These are phyloP conservation scores for Oryzias sinensis DNA, from an alignment of 2,797 vertebrate genomes.

Conservation along the genomic window DNA sequence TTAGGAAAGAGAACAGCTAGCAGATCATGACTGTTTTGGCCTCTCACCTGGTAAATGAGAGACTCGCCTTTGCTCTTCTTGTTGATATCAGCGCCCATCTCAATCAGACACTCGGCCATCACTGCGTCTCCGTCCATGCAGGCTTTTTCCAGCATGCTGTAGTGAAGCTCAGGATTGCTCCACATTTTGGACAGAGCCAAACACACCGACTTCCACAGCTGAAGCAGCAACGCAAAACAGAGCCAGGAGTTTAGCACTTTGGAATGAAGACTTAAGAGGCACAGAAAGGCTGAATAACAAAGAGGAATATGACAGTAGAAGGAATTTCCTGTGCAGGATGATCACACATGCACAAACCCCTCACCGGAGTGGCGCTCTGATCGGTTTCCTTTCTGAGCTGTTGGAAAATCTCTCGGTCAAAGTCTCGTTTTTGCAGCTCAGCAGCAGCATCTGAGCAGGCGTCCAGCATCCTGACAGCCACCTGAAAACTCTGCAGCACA, in stretches of 20 bases:
- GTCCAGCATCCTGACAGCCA: conserved; percentile 83
- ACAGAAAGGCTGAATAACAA: too few relatives aligned
- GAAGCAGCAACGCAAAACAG: conserved; percentile 1
- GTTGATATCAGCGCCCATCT: conserved; percentile 89
- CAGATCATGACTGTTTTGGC: not conserved
- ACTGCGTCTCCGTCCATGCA: conserved; percentile 81
- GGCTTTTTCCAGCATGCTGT: conserved; percentile 86
- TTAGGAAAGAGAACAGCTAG: too few relatives aligned
- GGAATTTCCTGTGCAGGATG: too few relatives aligned
- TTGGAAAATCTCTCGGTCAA: conserved; percentile 87
- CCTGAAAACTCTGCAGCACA: conserved; percentile 72
- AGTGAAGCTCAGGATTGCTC: conserved; percentile 79
- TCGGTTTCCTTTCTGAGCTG: conserved; percentile 82
- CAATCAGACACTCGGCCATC: conserved; percentile 90
- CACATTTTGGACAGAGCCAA: conserved; percentile 88
- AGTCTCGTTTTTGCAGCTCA: conserved; percentile 83
- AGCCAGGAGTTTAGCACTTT: not conserved
- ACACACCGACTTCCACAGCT: conserved; percentile 86
- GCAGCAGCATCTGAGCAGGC: conserved; percentile 82
- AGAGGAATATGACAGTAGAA: too few relatives aligned
- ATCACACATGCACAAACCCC: not conserved
- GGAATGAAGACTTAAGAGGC: not conserved
- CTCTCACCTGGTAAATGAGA: conserved; percentile 89
- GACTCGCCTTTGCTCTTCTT: conserved; percentile 83
- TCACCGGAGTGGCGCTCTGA: conserved; percentile 77